These are phyloP conservation scores for Carollia perspicillata DNA, from an alignment of 2,113 vertebrate species.

Conservation along the genomic window DNA sequence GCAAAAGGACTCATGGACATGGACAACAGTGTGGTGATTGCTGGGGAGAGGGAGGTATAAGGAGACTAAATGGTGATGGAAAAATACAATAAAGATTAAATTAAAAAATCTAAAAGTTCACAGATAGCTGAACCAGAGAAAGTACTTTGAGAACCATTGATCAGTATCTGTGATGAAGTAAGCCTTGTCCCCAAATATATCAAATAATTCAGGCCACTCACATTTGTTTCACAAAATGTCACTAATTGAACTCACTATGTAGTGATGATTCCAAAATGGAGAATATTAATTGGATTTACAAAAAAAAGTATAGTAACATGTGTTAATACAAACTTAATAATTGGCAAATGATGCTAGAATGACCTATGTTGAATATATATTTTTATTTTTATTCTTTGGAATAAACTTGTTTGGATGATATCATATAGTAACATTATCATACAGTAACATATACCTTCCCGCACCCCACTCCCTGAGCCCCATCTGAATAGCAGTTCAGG, in stretches of 20 bases:
- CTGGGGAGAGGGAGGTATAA: no score
- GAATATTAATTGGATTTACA: slow-evolving; percentile 1
- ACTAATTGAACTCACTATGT: not conserved
- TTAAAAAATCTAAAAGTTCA: not conserved
- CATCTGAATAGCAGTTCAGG: not conserved
- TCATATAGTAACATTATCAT: not conserved
- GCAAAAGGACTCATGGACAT: no score
- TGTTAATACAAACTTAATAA: not conserved
- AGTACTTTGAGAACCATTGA: not conserved
- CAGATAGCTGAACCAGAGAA: not conserved
- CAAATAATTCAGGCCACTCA: not conserved
- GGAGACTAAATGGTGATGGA: no score
- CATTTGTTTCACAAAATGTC: not conserved
- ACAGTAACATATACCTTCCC: not conserved
- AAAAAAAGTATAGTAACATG: not conserved
- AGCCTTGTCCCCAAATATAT: not conserved
- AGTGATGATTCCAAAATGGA: not conserved
- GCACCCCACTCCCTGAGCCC: not conserved
- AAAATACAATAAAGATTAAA: no score
- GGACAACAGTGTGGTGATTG: no score
- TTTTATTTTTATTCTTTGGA: not conserved
- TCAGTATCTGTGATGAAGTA: slow-evolving; percentile 1
- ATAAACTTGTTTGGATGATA: not conserved
- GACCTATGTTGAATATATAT: not conserved
- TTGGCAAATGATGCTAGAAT: not conserved